These are phyloP conservation scores for Choreutis nemorana DNA, from an alignment of 2,888 invertebrate genomes.

Conservation along the genomic window DNA sequence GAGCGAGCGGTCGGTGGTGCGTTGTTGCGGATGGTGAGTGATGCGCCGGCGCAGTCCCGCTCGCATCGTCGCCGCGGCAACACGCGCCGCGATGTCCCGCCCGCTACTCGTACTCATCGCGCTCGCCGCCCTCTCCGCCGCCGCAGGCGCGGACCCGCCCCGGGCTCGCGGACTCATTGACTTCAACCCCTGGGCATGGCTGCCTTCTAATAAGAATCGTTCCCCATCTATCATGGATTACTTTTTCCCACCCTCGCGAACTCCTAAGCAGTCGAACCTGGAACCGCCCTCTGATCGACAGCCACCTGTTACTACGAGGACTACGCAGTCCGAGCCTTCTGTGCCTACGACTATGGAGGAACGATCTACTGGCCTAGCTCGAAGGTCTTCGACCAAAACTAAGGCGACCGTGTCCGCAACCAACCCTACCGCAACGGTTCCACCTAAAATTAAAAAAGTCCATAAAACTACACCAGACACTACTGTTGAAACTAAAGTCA, in stretches of 20 bases:
- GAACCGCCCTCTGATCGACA: slow-evolving; percentile 49
- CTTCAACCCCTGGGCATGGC: slow-evolving; percentile 60
- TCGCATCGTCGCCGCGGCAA: slow-evolving; percentile 52
- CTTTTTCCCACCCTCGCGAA: slow-evolving; percentile 58
- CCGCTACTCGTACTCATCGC: slow-evolving; percentile 41
- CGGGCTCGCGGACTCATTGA: slow-evolving; percentile 50
- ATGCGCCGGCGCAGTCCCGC: slow-evolving; percentile 56
- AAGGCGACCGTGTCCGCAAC: slow-evolving; percentile 44
- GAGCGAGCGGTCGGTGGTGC: slow-evolving; percentile 37
- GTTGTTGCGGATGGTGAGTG: slow-evolving; percentile 18
- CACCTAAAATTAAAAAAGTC: slow-evolving; percentile 48
- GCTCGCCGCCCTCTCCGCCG: slow-evolving; percentile 38
- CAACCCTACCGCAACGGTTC: slow-evolving; percentile 32
- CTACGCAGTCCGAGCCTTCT: slow-evolving; percentile 34
- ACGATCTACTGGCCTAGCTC: slow-evolving; percentile 40
- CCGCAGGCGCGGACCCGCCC: slow-evolving; percentile 29
- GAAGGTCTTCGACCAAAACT: slow-evolving; percentile 47
- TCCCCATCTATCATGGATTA: slow-evolving; percentile 62
- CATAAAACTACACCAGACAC: slow-evolving; percentile 42
- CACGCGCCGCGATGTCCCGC: slow-evolving; percentile 55
- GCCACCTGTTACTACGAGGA: slow-evolving; percentile 32
- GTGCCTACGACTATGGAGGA: slow-evolving; percentile 43
- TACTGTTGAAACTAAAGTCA: slow-evolving; percentile 36
- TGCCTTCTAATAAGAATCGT: slow-evolving; percentile 43
- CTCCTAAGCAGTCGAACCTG: slow-evolving; percentile 54